Percentiles rank a stretch among this genome's conserved stretches.
These are phyloP conservation scores for Puffinus mauretanicus DNA, from an alignment of 2,113 vertebrate species.

Conservation along the genomic window DNA sequence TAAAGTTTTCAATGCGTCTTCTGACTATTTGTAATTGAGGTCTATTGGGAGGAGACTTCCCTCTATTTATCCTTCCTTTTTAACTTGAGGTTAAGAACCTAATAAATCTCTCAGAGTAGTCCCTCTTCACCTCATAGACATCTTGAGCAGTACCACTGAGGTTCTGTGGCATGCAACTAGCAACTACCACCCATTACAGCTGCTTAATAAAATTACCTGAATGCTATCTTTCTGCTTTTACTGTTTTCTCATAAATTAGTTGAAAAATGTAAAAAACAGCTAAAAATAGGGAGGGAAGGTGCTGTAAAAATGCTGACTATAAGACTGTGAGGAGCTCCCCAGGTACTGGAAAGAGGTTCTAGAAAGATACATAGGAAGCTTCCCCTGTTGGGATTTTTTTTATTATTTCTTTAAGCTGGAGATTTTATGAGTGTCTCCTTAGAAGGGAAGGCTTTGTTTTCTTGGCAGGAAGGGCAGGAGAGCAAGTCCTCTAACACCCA, in stretches of 20 bases:
- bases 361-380: not conserved
- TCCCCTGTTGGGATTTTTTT: not conserved
- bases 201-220: not conserved
- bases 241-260: not conserved
- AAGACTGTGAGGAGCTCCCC: not conserved
- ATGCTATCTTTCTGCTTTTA: not conserved
- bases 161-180: not conserved
- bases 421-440: not conserved
- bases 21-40: not conserved
- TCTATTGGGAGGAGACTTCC: not conserved
- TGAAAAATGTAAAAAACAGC: not conserved
- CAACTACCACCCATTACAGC: not conserved
- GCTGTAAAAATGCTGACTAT: not conserved
- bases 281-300: not conserved
- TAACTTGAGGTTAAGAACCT: slow-evolving; percentile 1
- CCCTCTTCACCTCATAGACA: not conserved
- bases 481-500: slow-evolving; percentile 5
- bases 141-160: not conserved
- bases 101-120: slow-evolving; percentile 27
- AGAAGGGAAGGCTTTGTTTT: not conserved
- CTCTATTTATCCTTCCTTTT: slow-evolving; percentile 2
- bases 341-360: not conserved
- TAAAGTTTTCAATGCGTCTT: not conserved
- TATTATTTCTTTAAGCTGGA: not conserved
- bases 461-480: slow-evolving; percentile 15